Evolutionary conservation across 2,888 invertebrate species (phyloP).

Genomic region (Sussaba pulchella): DNA sequence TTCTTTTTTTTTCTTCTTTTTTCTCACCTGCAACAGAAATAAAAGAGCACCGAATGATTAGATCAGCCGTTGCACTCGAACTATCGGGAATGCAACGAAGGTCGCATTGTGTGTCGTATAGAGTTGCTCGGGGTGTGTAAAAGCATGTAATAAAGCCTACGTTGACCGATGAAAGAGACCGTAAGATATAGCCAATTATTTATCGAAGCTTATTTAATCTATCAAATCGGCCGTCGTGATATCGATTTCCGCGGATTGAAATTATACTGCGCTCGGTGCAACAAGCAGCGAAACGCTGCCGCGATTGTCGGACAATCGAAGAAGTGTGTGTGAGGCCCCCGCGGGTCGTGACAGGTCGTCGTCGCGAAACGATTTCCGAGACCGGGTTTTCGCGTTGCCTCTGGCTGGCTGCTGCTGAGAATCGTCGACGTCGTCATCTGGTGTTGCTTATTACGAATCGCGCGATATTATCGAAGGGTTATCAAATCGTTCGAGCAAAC

Average conservation of each 20-base stretch:
- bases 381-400: conserved; percentile 39
- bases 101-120: conserved; percentile 51
- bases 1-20: conserved; percentile 62
- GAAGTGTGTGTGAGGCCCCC: conserved; percentile 16
- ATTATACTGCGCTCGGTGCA: conserved; percentile 52
- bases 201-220: conserved; percentile 53
- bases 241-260: conserved; percentile 67
- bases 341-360: conserved; percentile 59
- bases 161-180: conserved; percentile 35
- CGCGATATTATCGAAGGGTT: conserved; percentile 61
- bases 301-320: conserved; percentile 47
- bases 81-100: conserved; percentile 44
- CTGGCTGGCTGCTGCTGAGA: conserved; percentile 13
- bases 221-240: conserved; percentile 40
- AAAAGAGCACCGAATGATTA: conserved; percentile 39
- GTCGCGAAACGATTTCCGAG: conserved; percentile 13
- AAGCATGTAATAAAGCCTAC: conserved; percentile 5
- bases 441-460: conserved; percentile 23
- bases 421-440: conserved; percentile 12
- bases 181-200: conserved; percentile 61
- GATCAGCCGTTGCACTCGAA: conserved; percentile 38
- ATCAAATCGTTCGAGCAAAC: too few relatives aligned
- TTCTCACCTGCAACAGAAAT: conserved; percentile 54
- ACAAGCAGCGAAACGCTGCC: too few relatives aligned
- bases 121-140: too few relatives aligned